phyloP scores from a whole-genome alignment of 1,140 invertebrate species.

The Temnothorax longispinosus region DNA sequence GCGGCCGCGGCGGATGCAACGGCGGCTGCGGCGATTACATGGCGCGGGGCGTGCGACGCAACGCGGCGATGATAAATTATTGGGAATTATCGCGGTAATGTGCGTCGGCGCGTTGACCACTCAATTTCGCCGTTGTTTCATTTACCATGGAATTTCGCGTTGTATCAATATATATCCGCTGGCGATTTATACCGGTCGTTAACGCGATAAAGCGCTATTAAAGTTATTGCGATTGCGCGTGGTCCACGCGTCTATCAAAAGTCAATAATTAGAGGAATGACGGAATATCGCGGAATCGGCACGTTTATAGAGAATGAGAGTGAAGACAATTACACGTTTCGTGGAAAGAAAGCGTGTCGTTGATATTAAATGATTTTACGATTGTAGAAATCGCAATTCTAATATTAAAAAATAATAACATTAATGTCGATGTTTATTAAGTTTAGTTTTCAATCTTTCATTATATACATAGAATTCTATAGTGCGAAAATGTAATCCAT shows the following conservation, averaged over 20 bases:
- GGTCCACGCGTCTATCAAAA: conserved; percentile 33
- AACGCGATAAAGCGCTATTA: conserved; percentile 61
- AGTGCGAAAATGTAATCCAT: not conserved
- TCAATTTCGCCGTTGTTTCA: conserved; percentile 61
- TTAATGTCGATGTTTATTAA: not conserved
- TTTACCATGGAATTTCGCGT: conserved; percentile 58
- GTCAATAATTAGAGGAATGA: conserved; percentile 57
- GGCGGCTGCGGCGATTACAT: conserved; percentile 37
- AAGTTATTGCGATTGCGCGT: conserved; percentile 55
- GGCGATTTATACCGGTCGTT: conserved; percentile 54
- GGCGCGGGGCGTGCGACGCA: conserved; percentile 18
- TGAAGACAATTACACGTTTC: conserved; percentile 18
- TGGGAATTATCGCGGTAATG: conserved; percentile 60
- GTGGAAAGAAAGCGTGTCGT: not conserved
- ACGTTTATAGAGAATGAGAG: conserved; percentile 14
- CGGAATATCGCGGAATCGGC: conserved; percentile 31
- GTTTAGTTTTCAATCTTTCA: not conserved
- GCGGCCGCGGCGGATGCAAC: not conserved
- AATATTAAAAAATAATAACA: not conserved
- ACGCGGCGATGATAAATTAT: conserved; percentile 57
- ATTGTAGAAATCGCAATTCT: not conserved
- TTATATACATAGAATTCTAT: not conserved
- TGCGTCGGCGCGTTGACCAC: conserved; percentile 60
- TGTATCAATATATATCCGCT: conserved; percentile 58
- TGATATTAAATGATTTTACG: not conserved